Percentiles rank a stretch among this genome's conserved stretches.
phyloP scores from a whole-genome alignment of 2,797 vertebrate genomes.

The Emys orbicularis region DNA sequence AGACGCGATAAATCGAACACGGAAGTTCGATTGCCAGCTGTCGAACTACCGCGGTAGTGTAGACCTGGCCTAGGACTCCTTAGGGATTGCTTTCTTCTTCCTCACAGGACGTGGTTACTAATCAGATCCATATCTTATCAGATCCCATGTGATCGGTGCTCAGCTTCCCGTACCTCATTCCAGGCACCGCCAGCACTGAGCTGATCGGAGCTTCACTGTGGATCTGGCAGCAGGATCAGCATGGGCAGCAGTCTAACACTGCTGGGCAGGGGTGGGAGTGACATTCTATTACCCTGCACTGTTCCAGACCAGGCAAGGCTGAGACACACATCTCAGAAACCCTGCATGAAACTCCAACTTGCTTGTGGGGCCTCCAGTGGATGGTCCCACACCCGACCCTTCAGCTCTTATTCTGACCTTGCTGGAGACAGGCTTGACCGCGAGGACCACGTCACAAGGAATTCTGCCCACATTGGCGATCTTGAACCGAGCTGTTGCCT shows the following conservation, averaged over 20 bases:
- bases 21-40: too few relatives aligned
- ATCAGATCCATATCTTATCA: background rate
- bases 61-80: too few relatives aligned
- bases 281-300: background rate
- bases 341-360: background rate
- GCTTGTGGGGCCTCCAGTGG: background rate
- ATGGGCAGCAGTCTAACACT: background rate
- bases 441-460: conserved; percentile 82
- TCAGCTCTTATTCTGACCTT: conserved; percentile 79
- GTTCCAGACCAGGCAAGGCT: background rate
- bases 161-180: background rate
- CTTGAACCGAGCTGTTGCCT: conserved; percentile 87
- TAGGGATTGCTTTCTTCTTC: background rate
- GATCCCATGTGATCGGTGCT: background rate
- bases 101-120: background rate
- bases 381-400: background rate
- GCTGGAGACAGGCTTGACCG: conserved; percentile 74
- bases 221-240: background rate
- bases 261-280: background rate
- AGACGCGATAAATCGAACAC: too few relatives aligned
- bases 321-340: background rate
- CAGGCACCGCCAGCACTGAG: background rate
- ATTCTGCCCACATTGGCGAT: conserved; percentile 87
- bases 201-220: background rate
- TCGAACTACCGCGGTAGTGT: too few relatives aligned